Conservation (phyloP, 92 coral and sea anemone species). For the Meandrina meandrites region DNA sequence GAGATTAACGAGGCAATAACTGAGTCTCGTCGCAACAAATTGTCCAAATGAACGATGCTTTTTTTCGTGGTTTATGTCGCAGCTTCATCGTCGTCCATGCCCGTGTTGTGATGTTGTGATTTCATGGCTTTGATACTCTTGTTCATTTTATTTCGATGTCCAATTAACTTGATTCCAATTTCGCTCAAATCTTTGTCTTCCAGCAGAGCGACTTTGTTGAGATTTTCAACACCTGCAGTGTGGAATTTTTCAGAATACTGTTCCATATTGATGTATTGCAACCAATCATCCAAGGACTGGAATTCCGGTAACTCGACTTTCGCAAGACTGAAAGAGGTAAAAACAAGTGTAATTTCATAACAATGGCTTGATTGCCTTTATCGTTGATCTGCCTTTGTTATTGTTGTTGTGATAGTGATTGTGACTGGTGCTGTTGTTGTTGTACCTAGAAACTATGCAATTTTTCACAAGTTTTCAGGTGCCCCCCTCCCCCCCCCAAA, state of each 20-base stretch:
- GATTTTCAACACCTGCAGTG: slow-evolving; percentile 51
- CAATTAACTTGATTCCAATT: slow-evolving; percentile 85
- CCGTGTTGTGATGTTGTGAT: slow-evolving; percentile 33
- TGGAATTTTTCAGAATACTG: slow-evolving; percentile 57
- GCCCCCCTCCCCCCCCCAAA: no score
- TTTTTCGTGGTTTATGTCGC: not conserved
- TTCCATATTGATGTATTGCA: slow-evolving; percentile 77
- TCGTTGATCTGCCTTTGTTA: no score
- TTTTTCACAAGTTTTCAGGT: no score
- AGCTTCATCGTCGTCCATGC: not conserved
- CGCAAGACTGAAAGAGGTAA: slow-evolving; percentile 21
- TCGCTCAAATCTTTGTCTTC: slow-evolving; percentile 67
- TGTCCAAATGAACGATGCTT: no score
- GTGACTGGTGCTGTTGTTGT: no score
- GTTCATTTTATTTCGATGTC: slow-evolving; percentile 90
- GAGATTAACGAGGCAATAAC: no score
- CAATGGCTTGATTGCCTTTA: not conserved
- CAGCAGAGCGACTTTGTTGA: slow-evolving; percentile 57
- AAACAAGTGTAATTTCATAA: not conserved
- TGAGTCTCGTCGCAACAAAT: no score
- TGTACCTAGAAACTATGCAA: no score
- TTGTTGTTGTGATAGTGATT: no score
- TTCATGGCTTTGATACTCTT: slow-evolving; percentile 86
- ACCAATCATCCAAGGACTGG: slow-evolving; percentile 76
- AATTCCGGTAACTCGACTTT: slow-evolving; percentile 46